phyloP scores from a whole-genome alignment of 2,888 invertebrate genomes.

The Bhutanitis thaidina region DNA sequence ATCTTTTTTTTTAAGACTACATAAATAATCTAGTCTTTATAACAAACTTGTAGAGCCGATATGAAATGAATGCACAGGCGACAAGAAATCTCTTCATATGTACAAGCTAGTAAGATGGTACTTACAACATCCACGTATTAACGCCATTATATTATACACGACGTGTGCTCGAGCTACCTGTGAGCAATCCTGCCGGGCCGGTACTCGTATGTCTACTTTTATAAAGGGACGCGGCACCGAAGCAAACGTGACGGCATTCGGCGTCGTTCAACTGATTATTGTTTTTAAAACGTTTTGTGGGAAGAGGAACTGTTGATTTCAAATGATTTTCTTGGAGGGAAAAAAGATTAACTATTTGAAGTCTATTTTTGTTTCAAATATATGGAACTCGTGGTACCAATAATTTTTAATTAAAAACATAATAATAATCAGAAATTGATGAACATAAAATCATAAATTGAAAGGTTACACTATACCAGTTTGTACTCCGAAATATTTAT shows the following conservation, averaged over 20 bases:
- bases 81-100: neutral
- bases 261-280: constrained; percentile 26
- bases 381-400: too few relatives aligned
- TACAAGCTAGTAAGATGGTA: neutral
- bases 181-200: constrained; percentile 34
- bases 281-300: constrained; percentile 24
- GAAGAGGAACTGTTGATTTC: constrained; percentile 16
- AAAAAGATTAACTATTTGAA: too few relatives aligned
- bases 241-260: constrained; percentile 40
- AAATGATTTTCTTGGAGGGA: constrained; percentile 8
- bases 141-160: neutral
- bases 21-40: too few relatives aligned
- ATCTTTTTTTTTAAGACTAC: too few relatives aligned
- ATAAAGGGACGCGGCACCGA: constrained; percentile 24
- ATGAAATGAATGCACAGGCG: neutral
- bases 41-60: too few relatives aligned
- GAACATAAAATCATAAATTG: too few relatives aligned
- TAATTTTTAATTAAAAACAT: too few relatives aligned
- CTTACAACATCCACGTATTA: constrained; percentile 3
- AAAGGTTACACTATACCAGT: too few relatives aligned
- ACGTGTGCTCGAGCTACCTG: constrained; percentile 3
- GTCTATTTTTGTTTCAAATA: too few relatives aligned
- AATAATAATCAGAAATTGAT: too few relatives aligned
- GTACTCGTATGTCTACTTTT: constrained; percentile 38
- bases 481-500: too few relatives aligned